Percentiles rank a stretch among this genome's conserved stretches.
phyloP scores from a whole-genome alignment of 2,113 vertebrate genomes.

The Eleginops maclovinus region DNA sequence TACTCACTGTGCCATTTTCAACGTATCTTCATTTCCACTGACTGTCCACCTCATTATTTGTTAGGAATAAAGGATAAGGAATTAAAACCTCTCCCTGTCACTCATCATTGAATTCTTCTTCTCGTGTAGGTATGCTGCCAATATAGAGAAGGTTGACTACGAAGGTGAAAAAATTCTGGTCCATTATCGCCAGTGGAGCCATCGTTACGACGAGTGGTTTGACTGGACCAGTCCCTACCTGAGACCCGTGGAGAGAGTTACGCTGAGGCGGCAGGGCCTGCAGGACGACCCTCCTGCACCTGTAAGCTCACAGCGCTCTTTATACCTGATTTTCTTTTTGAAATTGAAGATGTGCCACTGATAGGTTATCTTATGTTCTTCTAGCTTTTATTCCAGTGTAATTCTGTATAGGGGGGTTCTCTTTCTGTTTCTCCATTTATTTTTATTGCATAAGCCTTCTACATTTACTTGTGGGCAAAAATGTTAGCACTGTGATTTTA shows the following conservation, averaged over 20 bases:
- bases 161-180: slow-evolving; percentile 96
- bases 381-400: background rate
- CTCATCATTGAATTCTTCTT: slow-evolving; percentile 9
- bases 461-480: background rate
- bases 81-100: background rate
- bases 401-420: background rate
- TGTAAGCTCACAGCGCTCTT: slow-evolving; percentile 79
- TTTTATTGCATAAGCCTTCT: background rate
- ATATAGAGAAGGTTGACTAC: slow-evolving; percentile 96
- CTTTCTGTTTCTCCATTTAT: background rate
- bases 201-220: slow-evolving; percentile 99
- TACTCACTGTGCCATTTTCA: slow-evolving; percentile 5
- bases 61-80: background rate
- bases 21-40: background rate
- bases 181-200: slow-evolving; percentile 99
- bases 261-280: slow-evolving; percentile 92
- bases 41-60: background rate
- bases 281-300: slow-evolving; percentile 87
- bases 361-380: background rate
- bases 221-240: slow-evolving; percentile 98
- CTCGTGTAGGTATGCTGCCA: slow-evolving; percentile 90
- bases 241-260: slow-evolving; percentile 95
- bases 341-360: background rate
- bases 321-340: background rate
- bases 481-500: background rate